A percentile compares a stretch with the other conserved stretches of the same genome.
phyloP scores from a whole-genome alignment of 2,888 invertebrate species.

The Pristionchus fissidentatus region DNA sequence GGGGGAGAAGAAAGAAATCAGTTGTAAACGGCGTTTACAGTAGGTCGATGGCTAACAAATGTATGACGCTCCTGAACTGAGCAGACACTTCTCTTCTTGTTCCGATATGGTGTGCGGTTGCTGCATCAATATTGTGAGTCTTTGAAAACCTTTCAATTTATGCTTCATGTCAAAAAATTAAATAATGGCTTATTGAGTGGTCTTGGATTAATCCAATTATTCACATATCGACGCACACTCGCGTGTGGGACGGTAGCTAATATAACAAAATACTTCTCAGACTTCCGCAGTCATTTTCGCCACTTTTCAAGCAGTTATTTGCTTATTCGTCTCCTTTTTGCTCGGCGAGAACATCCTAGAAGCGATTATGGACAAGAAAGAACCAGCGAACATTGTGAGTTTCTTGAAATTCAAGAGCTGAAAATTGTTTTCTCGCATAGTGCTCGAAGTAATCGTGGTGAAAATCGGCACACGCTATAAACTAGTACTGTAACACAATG shows the following conservation, averaged over 20 bases:
- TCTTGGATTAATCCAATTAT: no score
- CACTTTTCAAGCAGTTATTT: neutral
- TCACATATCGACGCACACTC: no score
- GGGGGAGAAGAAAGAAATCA: no score
- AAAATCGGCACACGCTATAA: neutral
- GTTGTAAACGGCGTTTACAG: neutral
- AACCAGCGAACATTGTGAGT: slow-evolving; percentile 2
- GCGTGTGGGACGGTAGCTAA: neutral
- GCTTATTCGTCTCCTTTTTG: neutral
- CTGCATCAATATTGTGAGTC: neutral
- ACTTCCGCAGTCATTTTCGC: neutral
- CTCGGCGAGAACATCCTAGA: slow-evolving; percentile 2
- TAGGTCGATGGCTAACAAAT: neutral
- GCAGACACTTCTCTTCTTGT: neutral
- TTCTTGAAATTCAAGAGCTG: neutral
- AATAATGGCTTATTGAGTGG: neutral
- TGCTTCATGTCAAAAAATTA: neutral
- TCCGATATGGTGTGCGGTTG: neutral
- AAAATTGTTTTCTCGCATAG: no score
- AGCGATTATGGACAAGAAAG: neutral
- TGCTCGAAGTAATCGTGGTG: neutral
- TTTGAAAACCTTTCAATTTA: no score
- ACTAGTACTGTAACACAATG: no score
- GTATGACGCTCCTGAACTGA: neutral
- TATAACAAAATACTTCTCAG: neutral